Evolutionary conservation across 2,113 vertebrate genomes (phyloP).

Genomic region (Ahaetulla prasina): DNA sequence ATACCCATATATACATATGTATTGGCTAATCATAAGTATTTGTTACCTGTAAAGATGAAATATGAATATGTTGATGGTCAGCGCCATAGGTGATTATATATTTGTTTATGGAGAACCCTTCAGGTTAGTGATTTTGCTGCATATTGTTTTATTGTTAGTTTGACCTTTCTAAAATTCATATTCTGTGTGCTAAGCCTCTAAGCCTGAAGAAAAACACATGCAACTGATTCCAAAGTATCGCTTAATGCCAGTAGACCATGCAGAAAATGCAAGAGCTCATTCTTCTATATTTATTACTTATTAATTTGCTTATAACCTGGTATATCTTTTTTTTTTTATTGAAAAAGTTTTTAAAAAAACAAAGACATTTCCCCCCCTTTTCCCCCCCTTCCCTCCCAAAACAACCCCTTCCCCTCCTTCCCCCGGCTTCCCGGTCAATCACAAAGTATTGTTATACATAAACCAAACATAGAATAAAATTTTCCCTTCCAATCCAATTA

Average conservation of each 20-base stretch:
- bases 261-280: slow-evolving; percentile 30
- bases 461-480: no score
- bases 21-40: slow-evolving; percentile 63
- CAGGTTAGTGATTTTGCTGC: slow-evolving; percentile 25
- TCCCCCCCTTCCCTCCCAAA: no score
- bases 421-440: no score
- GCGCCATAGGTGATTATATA: slow-evolving; percentile 37
- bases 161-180: slow-evolving; percentile 29
- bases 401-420: no score
- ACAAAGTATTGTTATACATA: no score
- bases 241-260: slow-evolving; percentile 37
- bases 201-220: not conserved
- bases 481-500: no score
- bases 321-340: no score
- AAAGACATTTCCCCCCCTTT: no score
- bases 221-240: slow-evolving; percentile 36
- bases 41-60: slow-evolving; percentile 67
- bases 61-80: slow-evolving; percentile 54
- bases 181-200: slow-evolving; percentile 26
- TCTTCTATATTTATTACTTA: not conserved
- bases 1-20: slow-evolving; percentile 59
- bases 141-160: slow-evolving; percentile 24
- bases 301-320: not conserved
- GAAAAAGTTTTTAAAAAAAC: no score
- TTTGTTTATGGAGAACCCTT: slow-evolving; percentile 48